These are phyloP conservation scores for Hydractinia echinata DNA, from an alignment of 30 jellyfish, hydroid and myxozoan species.

Conservation along the genomic window DNA sequence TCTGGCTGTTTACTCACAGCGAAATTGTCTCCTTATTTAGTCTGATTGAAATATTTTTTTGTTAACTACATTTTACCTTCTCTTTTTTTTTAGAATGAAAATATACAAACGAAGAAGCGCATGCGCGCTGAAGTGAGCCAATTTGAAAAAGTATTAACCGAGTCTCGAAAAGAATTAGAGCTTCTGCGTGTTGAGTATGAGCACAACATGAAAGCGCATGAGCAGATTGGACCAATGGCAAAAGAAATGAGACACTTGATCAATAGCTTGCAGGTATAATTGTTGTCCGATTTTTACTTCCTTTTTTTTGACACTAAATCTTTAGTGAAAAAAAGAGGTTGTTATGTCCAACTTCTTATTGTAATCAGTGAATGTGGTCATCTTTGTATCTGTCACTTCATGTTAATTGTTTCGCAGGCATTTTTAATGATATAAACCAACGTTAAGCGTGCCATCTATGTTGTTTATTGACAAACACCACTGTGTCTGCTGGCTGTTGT, in stretches of 20 bases:
- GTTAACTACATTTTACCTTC: not conserved
- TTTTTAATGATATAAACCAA: too few species aligned
- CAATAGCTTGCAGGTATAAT: constrained; percentile 74
- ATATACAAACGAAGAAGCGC: constrained; percentile 49
- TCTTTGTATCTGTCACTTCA: too few species aligned
- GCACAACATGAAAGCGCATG: constrained; percentile 95
- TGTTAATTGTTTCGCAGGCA: too few species aligned
- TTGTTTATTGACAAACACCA: too few species aligned
- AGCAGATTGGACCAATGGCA: constrained; percentile 97
- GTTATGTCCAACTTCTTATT: too few species aligned
- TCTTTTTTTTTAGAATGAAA: constrained; percentile 49
- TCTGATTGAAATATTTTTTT: not conserved
- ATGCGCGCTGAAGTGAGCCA: constrained; percentile 75
- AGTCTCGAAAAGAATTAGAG: constrained; percentile 75
- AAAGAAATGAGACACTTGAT: constrained; percentile 90
- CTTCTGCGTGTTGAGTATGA: constrained; percentile 81
- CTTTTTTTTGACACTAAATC: too few species aligned
- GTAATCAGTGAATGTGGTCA: too few species aligned
- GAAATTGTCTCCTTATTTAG: not conserved
- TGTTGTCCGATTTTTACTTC: not conserved
- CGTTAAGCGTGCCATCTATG: too few species aligned
- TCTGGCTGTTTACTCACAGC: not conserved
- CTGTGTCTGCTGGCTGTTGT: too few species aligned
- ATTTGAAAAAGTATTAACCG: constrained; percentile 62
- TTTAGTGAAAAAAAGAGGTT: too few species aligned